These are phyloP conservation scores for Melitaea athalia DNA, from an alignment of 2,888 invertebrate species.

Conservation along the genomic window DNA sequence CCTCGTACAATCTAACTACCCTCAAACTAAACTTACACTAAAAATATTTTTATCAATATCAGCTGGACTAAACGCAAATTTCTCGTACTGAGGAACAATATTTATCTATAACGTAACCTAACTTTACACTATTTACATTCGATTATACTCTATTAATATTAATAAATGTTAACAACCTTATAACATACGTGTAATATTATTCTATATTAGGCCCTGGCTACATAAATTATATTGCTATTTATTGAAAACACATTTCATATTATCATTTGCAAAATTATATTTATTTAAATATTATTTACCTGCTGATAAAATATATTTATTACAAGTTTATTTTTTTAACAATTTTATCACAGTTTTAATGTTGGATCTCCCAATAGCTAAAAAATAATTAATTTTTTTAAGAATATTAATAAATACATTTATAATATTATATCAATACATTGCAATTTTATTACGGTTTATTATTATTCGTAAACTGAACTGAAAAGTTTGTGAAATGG, in stretches of 20 bases:
- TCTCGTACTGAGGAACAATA: conserved; percentile 47
- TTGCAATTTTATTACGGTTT: conserved; percentile 2
- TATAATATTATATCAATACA: conserved; percentile 3
- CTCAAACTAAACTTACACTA: conserved; percentile 36
- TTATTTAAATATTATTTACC: conserved; percentile 11
- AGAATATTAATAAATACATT: conserved; percentile 2
- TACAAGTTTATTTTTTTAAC: conserved; percentile 12
- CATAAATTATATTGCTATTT: conserved; percentile 24
- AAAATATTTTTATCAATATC: conserved; percentile 34
- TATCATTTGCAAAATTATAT: not conserved
- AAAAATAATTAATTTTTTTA: conserved; percentile 11
- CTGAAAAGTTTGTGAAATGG: conserved; percentile 15
- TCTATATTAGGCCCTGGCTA: conserved; percentile 12
- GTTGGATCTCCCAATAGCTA: conserved; percentile 28
- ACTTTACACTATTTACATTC: conserved; percentile 39
- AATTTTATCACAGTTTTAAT: conserved; percentile 40
- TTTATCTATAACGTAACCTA: conserved; percentile 31
- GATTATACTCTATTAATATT: conserved; percentile 26
- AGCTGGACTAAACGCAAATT: conserved; percentile 38
- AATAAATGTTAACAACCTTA: conserved; percentile 20
- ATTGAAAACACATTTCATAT: conserved; percentile 1
- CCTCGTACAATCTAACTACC: conserved; percentile 50
- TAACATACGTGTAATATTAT: conserved; percentile 10
- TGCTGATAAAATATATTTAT: conserved; percentile 11
- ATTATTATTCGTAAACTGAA: conserved; percentile 1